phyloP scores from a whole-genome alignment of 2,888 invertebrate genomes.

The Corbicula japonica region DNA sequence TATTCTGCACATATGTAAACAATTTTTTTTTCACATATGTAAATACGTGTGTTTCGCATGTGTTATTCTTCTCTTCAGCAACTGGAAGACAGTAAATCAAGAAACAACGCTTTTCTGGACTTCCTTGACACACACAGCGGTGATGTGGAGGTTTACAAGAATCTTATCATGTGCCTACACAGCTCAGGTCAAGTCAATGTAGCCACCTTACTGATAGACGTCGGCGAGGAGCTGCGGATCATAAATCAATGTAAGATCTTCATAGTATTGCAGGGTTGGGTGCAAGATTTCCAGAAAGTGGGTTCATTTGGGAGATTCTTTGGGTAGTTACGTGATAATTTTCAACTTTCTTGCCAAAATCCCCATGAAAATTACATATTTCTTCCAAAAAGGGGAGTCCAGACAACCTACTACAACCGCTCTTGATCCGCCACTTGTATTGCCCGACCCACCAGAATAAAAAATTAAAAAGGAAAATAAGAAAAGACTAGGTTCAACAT shows the following conservation, averaged over 20 bases:
- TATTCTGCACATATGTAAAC: not conserved
- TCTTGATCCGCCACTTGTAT: too few relatives aligned
- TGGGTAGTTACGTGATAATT: too few relatives aligned
- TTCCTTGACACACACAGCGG: conserved; percentile 49
- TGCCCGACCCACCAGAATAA: too few relatives aligned
- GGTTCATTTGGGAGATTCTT: too few relatives aligned
- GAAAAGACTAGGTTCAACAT: too few relatives aligned
- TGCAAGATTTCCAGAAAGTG: too few relatives aligned
- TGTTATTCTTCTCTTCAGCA: conserved; percentile 42
- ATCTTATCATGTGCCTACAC: conserved; percentile 68
- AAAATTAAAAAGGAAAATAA: too few relatives aligned
- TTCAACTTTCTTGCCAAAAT: too few relatives aligned
- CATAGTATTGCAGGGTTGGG: too few relatives aligned
- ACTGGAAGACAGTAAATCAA: conserved; percentile 47
- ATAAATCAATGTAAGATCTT: conserved; percentile 59
- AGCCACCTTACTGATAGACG: conserved; percentile 67
- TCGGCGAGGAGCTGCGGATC: conserved; percentile 68
- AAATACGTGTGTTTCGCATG: not conserved
- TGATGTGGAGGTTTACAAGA: conserved; percentile 55
- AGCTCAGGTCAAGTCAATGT: conserved; percentile 54
- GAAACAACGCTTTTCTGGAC: conserved; percentile 65
- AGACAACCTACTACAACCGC: too few relatives aligned
- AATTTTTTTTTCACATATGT: not conserved
- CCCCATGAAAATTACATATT: too few relatives aligned
- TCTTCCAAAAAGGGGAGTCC: too few relatives aligned